Percentiles rank a stretch among this genome's conserved stretches.
These are phyloP conservation scores for Chionoecetes opilio DNA, from an alignment of 1,140 invertebrate species.

Conservation along the genomic window DNA sequence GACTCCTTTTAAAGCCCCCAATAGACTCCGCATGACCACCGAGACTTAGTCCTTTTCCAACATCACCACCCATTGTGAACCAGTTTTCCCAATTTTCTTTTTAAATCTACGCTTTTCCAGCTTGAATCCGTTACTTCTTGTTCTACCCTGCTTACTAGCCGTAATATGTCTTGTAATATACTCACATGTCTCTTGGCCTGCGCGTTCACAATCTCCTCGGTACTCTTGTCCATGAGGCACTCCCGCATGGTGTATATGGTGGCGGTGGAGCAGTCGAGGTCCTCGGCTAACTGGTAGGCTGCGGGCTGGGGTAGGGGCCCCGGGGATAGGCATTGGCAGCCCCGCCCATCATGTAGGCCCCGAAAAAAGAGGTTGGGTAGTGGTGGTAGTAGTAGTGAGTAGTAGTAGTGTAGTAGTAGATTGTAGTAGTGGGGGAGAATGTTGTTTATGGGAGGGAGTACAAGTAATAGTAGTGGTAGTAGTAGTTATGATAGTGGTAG, in stretches of 20 bases:
- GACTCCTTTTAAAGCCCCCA: too few relatives aligned
- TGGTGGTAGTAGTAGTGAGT: not conserved
- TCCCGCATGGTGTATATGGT: slow-evolving; percentile 45
- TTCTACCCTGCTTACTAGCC: too few relatives aligned
- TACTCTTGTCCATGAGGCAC: slow-evolving; percentile 48
- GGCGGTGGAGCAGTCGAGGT: slow-evolving; percentile 68
- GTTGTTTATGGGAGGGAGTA: not conserved
- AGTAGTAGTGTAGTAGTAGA: not conserved
- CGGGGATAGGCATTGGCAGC: slow-evolving; percentile 67
- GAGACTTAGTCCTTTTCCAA: too few relatives aligned
- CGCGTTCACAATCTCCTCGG: slow-evolving; percentile 55
- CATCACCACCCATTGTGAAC: too few relatives aligned
- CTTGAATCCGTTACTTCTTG: too few relatives aligned
- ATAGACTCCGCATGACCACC: too few relatives aligned
- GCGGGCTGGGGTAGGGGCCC: slow-evolving; percentile 40
- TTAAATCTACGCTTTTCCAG: too few relatives aligned
- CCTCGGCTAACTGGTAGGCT: slow-evolving; percentile 43
- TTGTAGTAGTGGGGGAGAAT: not conserved
- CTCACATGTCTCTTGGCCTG: slow-evolving; percentile 58
- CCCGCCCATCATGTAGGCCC: slow-evolving; percentile 74
- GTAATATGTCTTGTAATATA: not conserved
- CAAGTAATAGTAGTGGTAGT: too few relatives aligned
- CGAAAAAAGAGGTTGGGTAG: slow-evolving; percentile 71
- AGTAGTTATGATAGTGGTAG: too few relatives aligned
- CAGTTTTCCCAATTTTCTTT: too few relatives aligned